phyloP scores from a whole-genome alignment of 2,888 invertebrate genomes.

The Cephus rjabovi region DNA sequence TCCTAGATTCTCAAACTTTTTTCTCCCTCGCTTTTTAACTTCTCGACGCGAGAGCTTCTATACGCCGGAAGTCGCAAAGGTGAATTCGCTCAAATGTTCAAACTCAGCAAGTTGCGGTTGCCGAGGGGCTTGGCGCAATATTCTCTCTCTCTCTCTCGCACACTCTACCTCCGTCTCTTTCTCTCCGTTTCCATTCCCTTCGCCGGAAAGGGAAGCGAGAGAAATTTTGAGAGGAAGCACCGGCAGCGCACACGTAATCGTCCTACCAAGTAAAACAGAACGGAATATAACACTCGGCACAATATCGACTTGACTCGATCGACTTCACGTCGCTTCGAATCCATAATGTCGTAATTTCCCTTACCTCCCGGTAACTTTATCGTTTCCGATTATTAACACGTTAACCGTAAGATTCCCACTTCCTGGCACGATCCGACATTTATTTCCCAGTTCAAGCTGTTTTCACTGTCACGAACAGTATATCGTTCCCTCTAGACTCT shows the following conservation, averaged over 20 bases:
- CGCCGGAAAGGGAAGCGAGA: background rate
- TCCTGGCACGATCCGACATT: background rate
- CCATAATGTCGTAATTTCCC: background rate
- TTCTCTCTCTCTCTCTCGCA: background rate
- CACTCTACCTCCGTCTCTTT: background rate
- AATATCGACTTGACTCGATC: background rate
- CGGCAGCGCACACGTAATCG: background rate
- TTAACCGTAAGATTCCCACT: background rate
- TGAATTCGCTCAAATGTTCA: background rate
- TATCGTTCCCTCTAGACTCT: background rate
- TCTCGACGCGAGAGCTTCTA: background rate
- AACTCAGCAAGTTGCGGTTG: slow-evolving; percentile 13
- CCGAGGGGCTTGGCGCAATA: slow-evolving; percentile 26
- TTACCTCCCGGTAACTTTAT: background rate
- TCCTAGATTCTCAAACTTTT: background rate
- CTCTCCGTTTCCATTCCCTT: background rate
- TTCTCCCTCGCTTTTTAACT: background rate
- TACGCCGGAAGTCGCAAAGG: background rate
- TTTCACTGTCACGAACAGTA: background rate
- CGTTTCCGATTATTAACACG: background rate
- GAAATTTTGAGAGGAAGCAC: background rate
- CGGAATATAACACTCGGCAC: background rate
- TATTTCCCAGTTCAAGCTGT: background rate
- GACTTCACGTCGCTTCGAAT: background rate
- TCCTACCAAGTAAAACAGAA: background rate